Conservation (phyloP, 2,888 invertebrate genomes). For the Prionchulus punctatus region DNA sequence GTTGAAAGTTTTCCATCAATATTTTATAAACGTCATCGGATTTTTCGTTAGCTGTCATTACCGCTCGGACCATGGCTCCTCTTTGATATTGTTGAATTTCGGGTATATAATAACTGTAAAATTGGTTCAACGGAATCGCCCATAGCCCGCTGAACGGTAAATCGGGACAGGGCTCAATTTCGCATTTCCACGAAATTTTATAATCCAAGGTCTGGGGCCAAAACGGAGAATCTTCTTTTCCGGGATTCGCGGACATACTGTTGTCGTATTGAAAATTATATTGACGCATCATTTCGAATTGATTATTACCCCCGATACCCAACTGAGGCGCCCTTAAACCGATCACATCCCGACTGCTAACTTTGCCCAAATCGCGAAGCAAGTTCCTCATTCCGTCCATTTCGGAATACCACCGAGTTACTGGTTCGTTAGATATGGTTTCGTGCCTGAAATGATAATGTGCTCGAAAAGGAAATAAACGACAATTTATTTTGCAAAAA, state of each 20-base stretch:
- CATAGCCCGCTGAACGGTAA: conserved; percentile 59
- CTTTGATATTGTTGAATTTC: conserved; percentile 8
- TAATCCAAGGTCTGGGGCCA: conserved; percentile 38
- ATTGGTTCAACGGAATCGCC: conserved; percentile 43
- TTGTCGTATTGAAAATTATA: conserved; percentile 24
- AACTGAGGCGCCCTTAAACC: conserved; percentile 31
- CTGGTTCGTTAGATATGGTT: conserved; percentile 16
- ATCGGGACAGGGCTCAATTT: conserved; percentile 47
- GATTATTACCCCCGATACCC: conserved; percentile 22
- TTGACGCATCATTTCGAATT: conserved; percentile 39
- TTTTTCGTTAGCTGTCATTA: conserved; percentile 15
- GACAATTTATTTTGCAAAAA: not conserved
- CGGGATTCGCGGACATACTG: conserved; percentile 21
- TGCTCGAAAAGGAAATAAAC: not conserved
- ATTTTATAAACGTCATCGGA: no score
- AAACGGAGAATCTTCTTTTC: conserved; percentile 20
- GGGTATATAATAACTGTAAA: no score
- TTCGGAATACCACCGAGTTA: conserved; percentile 60
- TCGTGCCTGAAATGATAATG: conserved; percentile 13
- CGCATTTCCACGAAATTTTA: conserved; percentile 19
- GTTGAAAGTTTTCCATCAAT: conserved; percentile 82
- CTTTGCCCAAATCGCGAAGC: conserved; percentile 66
- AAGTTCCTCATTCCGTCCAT: conserved; percentile 85
- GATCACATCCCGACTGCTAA: conserved; percentile 65
- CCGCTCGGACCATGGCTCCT: conserved; percentile 18